Percentiles rank a stretch among this genome's conserved stretches.
These are phyloP conservation scores for Melieria picta DNA, from an alignment of 2,888 invertebrate genomes.

Conservation along the genomic window DNA sequence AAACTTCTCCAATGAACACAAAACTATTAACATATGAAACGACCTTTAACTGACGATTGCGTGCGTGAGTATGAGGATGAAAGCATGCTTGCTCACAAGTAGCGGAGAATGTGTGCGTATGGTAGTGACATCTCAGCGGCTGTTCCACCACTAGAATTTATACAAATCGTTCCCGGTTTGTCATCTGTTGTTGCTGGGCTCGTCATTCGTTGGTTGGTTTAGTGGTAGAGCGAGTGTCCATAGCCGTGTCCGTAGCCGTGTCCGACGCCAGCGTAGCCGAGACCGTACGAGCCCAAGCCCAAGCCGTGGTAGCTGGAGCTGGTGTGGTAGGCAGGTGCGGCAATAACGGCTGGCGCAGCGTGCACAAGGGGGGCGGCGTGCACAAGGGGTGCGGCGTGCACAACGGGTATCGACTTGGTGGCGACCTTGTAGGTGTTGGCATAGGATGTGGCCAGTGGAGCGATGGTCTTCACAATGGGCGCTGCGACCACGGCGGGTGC, in stretches of 20 bases:
- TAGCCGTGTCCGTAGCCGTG: slow-evolving; percentile 31
- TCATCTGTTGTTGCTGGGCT: not conserved
- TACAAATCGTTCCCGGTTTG: not conserved
- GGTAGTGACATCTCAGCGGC: no score
- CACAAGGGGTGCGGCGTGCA: slow-evolving; percentile 61
- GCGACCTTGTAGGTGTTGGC: slow-evolving; percentile 64
- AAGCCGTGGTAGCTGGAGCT: slow-evolving; percentile 58
- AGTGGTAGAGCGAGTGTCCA: slow-evolving; percentile 53
- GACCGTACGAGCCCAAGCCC: slow-evolving; percentile 46
- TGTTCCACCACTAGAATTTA: not conserved
- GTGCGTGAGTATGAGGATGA: no score
- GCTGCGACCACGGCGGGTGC: slow-evolving; percentile 58
- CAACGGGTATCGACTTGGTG: slow-evolving; percentile 58
- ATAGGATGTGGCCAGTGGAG: slow-evolving; percentile 63
- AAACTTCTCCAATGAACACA: no score
- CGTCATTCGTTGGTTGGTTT: slow-evolving; percentile 34
- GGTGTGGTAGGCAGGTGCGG: slow-evolving; percentile 51
- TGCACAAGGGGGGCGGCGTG: slow-evolving; percentile 57
- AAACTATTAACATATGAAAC: no score
- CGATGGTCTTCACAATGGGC: slow-evolving; percentile 55
- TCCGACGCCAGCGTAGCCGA: slow-evolving; percentile 45
- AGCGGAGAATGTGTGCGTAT: no score
- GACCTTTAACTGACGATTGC: no score
- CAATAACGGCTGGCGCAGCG: slow-evolving; percentile 56
- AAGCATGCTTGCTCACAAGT: no score